phyloP scores from a whole-genome alignment of 2,113 vertebrate species.

The Toxostoma redivivum region DNA sequence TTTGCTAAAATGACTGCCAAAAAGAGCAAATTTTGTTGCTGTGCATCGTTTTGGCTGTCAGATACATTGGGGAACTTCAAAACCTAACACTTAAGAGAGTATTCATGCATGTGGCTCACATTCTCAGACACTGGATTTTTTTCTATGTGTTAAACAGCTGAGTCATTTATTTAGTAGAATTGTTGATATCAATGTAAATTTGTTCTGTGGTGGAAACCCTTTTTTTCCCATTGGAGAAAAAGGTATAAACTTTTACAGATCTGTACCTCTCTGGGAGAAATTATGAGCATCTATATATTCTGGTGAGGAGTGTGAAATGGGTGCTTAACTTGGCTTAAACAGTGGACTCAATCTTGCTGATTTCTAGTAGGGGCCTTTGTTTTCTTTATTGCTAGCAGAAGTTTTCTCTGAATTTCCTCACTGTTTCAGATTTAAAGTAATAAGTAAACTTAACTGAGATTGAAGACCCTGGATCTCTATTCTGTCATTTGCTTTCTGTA shows the following conservation, averaged over 20 bases:
- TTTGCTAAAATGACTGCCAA: not conserved
- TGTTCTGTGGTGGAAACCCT: not conserved
- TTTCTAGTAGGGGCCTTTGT: not conserved
- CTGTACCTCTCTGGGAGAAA: not conserved
- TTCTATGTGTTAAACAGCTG: not conserved
- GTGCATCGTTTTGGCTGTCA: not conserved
- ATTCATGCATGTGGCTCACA: not conserved
- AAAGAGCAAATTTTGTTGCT: not conserved
- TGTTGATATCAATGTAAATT: not conserved
- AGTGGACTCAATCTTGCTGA: not conserved
- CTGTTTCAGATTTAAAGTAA: not conserved
- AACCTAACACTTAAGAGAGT: not conserved
- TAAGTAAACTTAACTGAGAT: not conserved
- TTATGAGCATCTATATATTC: slow-evolving; percentile 4
- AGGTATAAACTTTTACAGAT: not conserved
- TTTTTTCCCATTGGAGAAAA: not conserved
- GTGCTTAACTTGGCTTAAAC: not conserved
- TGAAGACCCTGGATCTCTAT: not conserved
- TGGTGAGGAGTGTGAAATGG: not conserved
- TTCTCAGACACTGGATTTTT: not conserved
- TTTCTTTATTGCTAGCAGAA: not conserved
- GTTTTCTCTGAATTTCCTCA: not conserved
- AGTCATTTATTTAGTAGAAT: not conserved
- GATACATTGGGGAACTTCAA: not conserved
- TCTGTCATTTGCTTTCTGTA: not conserved